Evolutionary conservation across 2,113 vertebrate genomes (phyloP).

Genomic region (Saguinus imperator): DNA sequence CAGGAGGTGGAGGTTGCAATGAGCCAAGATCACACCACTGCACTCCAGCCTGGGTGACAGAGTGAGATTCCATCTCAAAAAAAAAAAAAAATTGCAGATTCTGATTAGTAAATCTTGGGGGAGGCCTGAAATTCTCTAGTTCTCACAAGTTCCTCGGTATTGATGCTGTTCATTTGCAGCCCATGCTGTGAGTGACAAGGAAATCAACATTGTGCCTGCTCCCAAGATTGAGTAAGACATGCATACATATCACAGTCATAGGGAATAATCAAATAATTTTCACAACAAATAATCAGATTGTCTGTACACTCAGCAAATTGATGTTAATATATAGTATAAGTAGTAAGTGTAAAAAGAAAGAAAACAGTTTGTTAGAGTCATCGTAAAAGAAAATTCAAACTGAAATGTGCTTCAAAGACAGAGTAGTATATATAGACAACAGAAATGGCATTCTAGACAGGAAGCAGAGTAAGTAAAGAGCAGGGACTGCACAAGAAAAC

Average conservation of each 20-base stretch:
- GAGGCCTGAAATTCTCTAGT: background rate
- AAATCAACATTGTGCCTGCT: conserved; percentile 11
- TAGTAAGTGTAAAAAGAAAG: background rate
- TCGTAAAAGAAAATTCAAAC: conserved; percentile 43
- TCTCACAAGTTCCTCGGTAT: background rate
- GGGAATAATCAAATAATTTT: conserved; percentile 43
- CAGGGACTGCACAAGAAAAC: conserved; percentile 9
- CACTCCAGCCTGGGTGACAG: no score
- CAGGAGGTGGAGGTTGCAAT: no score
- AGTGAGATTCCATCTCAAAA: no score
- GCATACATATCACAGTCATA: background rate
- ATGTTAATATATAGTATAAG: background rate
- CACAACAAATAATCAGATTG: conserved; percentile 23
- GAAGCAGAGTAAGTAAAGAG: conserved; percentile 7
- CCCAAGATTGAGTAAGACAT: background rate
- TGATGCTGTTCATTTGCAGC: background rate
- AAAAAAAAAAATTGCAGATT: no score
- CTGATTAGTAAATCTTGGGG: background rate
- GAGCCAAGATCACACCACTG: no score
- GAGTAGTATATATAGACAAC: background rate
- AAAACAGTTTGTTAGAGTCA: conserved; percentile 39
- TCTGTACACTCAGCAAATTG: conserved; percentile 21
- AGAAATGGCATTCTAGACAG: background rate
- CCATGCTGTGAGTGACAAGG: conserved; percentile 5
- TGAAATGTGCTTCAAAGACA: background rate